Evolutionary conservation across 2,888 invertebrate species (phyloP), one percentile per base, ranked within the genome.

Genomic region (Arge pagana): DNA sequence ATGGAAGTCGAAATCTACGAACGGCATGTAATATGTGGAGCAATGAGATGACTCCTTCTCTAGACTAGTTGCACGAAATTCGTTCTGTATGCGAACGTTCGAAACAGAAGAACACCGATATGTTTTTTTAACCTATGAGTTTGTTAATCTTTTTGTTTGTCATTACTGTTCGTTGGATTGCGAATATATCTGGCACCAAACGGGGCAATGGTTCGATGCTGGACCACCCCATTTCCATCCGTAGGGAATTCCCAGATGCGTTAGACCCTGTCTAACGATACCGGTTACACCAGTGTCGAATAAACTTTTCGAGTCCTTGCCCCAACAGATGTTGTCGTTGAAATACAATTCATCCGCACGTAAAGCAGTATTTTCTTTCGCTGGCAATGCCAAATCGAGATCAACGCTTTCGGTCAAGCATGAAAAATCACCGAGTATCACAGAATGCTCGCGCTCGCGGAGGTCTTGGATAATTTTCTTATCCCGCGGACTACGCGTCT

Each of bases 161-260:
- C n/a, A 56, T 60, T 57, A 61, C 15, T 54, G 42, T 16, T 59
- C 59, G 40, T 48, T 40, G 16, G 56, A 43, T 42, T 61, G 59
- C 21, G 63, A 62, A 56, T 77, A 82, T 50, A 86, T 76, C 72
- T 90, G 90, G n/a, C 83, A 83, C 87, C 88, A 91, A 2, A 90
- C 78, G 1, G 91, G 92, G 64, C 86, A 88, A 73, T 84, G 85
- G 28, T 85, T 83, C 19, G 89, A 89, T 1, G 85, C 88, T 0
- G 86, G 81, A 0, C 91, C 92, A 8, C 90, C 90, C 90, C 89
- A 90, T 13, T 83, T 83, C 90, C 90, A 91, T 3, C 89, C 89
- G n/a, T 86, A 81, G 0, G 91, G 91, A 58, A 92, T 91, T 40
- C 89, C 89, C 48, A 90, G 77, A 66, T 89, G 90, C 52, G 84